phyloP scores from a whole-genome alignment of 1,140 invertebrate genomes.

The Drusus annulatus region DNA sequence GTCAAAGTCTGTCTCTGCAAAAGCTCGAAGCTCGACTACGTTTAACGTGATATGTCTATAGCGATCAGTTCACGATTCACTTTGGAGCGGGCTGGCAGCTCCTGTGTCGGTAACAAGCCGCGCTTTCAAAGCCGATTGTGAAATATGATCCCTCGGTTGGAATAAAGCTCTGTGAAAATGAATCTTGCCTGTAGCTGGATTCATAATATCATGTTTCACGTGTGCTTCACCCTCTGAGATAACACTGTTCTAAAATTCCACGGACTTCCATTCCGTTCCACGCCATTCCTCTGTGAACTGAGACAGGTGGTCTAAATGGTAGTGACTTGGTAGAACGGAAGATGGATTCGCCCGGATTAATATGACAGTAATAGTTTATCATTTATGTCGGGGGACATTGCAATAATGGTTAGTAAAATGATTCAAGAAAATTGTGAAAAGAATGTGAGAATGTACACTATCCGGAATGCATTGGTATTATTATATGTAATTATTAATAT shows the following conservation, averaged over 20 bases:
- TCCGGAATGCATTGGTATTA: too few relatives aligned
- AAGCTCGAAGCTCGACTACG: neutral
- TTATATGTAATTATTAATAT: too few relatives aligned
- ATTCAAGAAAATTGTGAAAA: too few relatives aligned
- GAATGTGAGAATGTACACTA: too few relatives aligned
- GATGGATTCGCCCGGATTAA: neutral
- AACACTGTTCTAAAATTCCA: neutral
- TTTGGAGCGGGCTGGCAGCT: neutral
- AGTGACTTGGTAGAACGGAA: neutral
- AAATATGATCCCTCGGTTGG: constrained; percentile 41
- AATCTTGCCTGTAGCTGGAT: constrained; percentile 36
- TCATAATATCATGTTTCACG: constrained; percentile 11
- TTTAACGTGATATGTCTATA: constrained; percentile 1
- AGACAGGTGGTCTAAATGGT: constrained; percentile 30
- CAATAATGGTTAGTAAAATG: too few relatives aligned
- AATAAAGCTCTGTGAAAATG: constrained; percentile 38
- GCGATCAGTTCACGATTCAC: neutral
- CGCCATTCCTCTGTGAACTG: neutral
- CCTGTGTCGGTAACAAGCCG: neutral
- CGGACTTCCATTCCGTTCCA: too few relatives aligned
- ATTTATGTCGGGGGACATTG: neutral
- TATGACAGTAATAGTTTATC: constrained; percentile 19
- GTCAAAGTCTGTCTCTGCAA: neutral
- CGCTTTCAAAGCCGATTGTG: constrained; percentile 29
- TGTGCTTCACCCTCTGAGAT: constrained; percentile 8